These are phyloP conservation scores for Ptilorrhoa leucosticta DNA, from an alignment of 2,113 vertebrate genomes.

Conservation along the genomic window DNA sequence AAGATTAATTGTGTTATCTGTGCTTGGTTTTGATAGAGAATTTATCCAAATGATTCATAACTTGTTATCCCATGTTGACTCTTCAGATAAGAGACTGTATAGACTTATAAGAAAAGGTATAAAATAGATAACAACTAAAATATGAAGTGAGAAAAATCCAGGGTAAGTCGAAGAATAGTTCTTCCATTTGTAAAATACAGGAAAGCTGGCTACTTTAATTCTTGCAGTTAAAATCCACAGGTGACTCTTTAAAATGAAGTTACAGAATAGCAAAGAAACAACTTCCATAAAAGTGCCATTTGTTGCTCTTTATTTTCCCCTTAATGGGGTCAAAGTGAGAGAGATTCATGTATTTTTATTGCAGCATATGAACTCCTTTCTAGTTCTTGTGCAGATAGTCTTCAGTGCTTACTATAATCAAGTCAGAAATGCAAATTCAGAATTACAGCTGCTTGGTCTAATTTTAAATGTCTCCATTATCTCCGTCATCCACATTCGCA, in stretches of 20 bases:
- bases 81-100: neutral
- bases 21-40: neutral
- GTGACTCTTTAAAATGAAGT: neutral
- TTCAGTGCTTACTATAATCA: conserved; percentile 49
- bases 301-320: neutral
- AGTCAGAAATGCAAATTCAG: conserved; percentile 51
- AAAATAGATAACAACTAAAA: neutral
- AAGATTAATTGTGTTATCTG: neutral
- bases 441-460: conserved; percentile 56
- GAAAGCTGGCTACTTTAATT: neutral
- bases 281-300: neutral
- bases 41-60: neutral
- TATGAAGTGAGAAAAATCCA: neutral
- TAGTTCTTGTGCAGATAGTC: neutral
- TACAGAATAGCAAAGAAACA: neutral
- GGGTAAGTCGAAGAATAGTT: neutral
- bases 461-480: conserved; percentile 46
- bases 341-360: neutral
- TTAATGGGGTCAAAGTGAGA: neutral
- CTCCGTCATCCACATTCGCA: conserved; percentile 4
- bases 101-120: neutral
- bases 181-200: neutral
- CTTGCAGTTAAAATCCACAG: neutral
- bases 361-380: neutral
- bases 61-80: neutral